Percentiles rank a stretch among this genome's conserved stretches.
Conservation (phyloP, 2,113 vertebrate species). For the Proteles cristata region DNA sequence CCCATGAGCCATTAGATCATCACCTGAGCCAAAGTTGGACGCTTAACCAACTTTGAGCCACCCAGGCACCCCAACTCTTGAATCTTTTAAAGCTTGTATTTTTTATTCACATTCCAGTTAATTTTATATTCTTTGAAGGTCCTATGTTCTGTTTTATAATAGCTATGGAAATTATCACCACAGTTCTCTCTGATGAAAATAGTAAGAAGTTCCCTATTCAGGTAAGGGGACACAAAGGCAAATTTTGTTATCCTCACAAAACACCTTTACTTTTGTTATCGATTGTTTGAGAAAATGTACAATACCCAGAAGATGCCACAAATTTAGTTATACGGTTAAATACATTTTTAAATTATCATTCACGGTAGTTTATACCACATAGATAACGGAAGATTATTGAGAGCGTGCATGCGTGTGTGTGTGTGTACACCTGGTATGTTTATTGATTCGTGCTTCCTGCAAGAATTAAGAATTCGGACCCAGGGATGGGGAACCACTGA, state of each 20-base stretch:
- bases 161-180: not conserved
- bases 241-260: conserved; percentile 19
- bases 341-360: not conserved
- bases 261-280: conserved; percentile 18
- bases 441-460: not conserved
- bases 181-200: not conserved
- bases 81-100: conserved; percentile 25
- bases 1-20: too few species aligned
- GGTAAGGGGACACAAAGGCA: not conserved
- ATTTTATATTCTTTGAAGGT: conserved; percentile 2
- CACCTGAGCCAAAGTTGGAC: too few species aligned
- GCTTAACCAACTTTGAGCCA: too few species aligned
- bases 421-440: not conserved
- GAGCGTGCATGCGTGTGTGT: too few species aligned
- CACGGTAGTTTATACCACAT: not conserved
- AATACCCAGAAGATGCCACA: not conserved
- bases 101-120: conserved; percentile 10
- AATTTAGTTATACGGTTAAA: conserved; percentile 42
- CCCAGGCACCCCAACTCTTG: not conserved
- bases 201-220: conserved; percentile 12
- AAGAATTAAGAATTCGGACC: not conserved
- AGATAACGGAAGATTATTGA: not conserved
- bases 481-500: not conserved
- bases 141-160: not conserved
- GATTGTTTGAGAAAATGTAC: not conserved